A percentile compares a stretch with the other conserved stretches of the same genome.
Conservation (phyloP, 1,140 invertebrate species). For the Dendrolimus kikuchii region DNA sequence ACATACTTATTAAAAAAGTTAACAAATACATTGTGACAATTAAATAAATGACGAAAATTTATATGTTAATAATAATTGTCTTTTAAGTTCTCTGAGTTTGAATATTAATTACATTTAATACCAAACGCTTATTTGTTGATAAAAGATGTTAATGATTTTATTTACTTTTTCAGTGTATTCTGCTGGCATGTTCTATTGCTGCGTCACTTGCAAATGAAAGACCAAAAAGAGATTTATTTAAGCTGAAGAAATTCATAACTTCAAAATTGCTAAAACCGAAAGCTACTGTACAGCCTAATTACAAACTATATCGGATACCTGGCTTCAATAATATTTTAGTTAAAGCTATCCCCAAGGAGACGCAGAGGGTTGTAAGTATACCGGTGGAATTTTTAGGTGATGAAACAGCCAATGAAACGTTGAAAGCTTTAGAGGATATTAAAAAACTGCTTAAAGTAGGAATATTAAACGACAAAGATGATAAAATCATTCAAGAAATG, state of each 20-base stretch:
- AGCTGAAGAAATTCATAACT: constrained; percentile 13
- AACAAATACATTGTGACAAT: no score
- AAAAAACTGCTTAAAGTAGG: constrained; percentile 16
- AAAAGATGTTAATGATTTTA: neutral
- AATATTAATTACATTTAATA: no score
- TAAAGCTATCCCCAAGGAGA: constrained; percentile 14
- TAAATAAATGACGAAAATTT: no score
- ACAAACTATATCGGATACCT: constrained; percentile 14
- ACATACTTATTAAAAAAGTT: no score
- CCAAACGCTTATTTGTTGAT: no score
- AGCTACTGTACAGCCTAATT: constrained; percentile 3
- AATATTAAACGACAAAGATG: constrained; percentile 11
- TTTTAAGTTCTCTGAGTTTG: no score
- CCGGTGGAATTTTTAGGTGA: constrained; percentile 15
- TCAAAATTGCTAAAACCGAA: constrained; percentile 5
- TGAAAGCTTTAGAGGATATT: constrained; percentile 11
- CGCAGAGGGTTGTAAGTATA: neutral
- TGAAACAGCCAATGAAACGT: constrained; percentile 10
- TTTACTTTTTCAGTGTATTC: constrained; percentile 22
- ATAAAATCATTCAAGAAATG: constrained; percentile 8
- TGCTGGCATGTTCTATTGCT: constrained; percentile 11
- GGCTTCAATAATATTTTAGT: constrained; percentile 17
- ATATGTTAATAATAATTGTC: no score
- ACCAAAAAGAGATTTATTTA: constrained; percentile 16
- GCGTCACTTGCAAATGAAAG: constrained; percentile 9